These are phyloP conservation scores for Cecropterus lyciades DNA, from an alignment of 1,140 invertebrate species.

Conservation along the genomic window DNA sequence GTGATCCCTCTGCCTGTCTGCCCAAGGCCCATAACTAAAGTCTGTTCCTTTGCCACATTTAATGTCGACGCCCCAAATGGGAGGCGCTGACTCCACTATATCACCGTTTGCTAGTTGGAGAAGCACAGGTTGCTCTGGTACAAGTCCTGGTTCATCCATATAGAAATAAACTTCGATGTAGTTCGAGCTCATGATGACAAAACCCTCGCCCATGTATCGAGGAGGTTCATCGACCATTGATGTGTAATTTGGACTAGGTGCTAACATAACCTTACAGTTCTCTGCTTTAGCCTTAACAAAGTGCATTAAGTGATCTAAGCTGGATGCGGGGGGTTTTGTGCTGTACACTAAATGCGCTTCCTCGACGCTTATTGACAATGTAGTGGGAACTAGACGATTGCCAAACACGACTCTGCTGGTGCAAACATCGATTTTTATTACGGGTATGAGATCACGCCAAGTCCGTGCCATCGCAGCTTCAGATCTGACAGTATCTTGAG, in stretches of 20 bases:
- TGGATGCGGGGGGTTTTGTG: slow-evolving; percentile 96
- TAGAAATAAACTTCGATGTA: slow-evolving; percentile 98
- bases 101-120: slow-evolving; percentile 97
- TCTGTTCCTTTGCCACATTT: slow-evolving; percentile 98
- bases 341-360: slow-evolving; percentile 98
- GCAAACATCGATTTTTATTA: slow-evolving; percentile 97
- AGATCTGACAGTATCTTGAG: slow-evolving; percentile 87
- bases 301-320: slow-evolving; percentile 98
- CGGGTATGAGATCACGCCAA: slow-evolving; percentile 98
- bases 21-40: slow-evolving; percentile 99
- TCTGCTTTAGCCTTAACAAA: slow-evolving; percentile 97
- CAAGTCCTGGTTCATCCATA: slow-evolving; percentile 96
- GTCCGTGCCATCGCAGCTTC: slow-evolving; percentile 92
- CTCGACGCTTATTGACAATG: slow-evolving; percentile 96
- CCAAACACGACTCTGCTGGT: slow-evolving; percentile 97
- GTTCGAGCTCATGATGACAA: slow-evolving; percentile 98
- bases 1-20: slow-evolving; percentile 97
- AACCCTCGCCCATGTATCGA: slow-evolving; percentile 98
- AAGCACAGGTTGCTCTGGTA: slow-evolving; percentile 95
- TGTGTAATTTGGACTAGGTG: slow-evolving; percentile 96
- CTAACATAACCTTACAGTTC: slow-evolving; percentile 97
- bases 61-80: slow-evolving; percentile 97
- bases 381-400: slow-evolving; percentile 97
- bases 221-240: slow-evolving; percentile 97
- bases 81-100: slow-evolving; percentile 95